These are phyloP conservation scores for Leucophenga varia DNA, from an alignment of 1,140 invertebrate genomes.

Conservation along the genomic window DNA sequence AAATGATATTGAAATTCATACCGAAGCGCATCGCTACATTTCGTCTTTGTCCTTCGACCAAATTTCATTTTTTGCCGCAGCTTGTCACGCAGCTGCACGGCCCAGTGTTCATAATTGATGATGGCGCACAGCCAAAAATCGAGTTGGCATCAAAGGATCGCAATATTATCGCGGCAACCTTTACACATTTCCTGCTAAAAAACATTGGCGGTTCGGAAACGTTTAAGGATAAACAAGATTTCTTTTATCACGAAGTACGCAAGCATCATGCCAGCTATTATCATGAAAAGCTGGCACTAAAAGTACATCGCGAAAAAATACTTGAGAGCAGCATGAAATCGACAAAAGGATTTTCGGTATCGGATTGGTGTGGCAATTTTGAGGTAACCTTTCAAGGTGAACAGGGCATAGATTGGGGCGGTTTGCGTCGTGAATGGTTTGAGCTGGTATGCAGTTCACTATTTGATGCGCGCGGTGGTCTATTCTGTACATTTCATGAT, in stretches of 20 bases:
- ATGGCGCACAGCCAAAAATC: constrained; percentile 85
- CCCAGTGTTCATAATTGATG: constrained; percentile 74
- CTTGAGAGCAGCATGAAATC: constrained; percentile 83
- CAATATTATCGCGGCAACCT: constrained; percentile 89
- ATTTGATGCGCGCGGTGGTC: constrained; percentile 79
- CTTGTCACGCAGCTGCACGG: constrained; percentile 57
- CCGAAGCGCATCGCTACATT: constrained; percentile 90
- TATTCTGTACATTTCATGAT: constrained; percentile 85
- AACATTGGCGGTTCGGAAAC: constrained; percentile 95
- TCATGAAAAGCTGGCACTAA: constrained; percentile 81
- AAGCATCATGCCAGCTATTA: constrained; percentile 82
- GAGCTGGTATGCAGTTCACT: constrained; percentile 82
- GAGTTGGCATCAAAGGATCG: constrained; percentile 79
- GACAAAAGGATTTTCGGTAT: constrained; percentile 71
- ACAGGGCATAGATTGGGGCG: constrained; percentile 93
- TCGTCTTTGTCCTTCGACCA: constrained; percentile 87
- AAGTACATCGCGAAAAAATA: constrained; percentile 77
- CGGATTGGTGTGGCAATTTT: constrained; percentile 91
- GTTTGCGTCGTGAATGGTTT: constrained; percentile 90
- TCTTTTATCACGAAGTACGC: constrained; percentile 90
- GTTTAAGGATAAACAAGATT: constrained; percentile 93
- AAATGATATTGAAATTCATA: constrained; percentile 89
- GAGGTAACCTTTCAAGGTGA: constrained; percentile 90
- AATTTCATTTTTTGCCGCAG: constrained; percentile 69
- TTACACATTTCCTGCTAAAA: constrained; percentile 89